Evolutionary conservation across 2,888 invertebrate genomes (phyloP).

Genomic region (Terebella lapidaria): DNA sequence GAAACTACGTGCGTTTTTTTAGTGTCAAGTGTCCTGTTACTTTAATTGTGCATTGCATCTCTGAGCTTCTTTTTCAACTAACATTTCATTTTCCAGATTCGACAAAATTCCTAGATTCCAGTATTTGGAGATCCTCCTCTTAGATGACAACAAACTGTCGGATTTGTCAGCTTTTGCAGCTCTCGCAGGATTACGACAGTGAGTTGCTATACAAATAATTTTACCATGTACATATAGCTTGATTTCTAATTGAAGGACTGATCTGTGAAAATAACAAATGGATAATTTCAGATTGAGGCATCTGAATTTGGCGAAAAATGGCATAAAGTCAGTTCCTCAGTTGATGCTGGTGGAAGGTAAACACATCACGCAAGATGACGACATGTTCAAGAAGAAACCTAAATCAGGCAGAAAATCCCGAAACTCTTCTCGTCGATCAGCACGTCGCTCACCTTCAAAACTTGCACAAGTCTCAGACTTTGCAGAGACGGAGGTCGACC

Average conservation of each 20-base stretch:
- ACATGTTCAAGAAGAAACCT: background rate
- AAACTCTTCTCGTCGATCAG: background rate
- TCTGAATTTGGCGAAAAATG: slow-evolving; percentile 47
- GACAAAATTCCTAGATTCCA: slow-evolving; percentile 29
- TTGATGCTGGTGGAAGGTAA: slow-evolving; percentile 42
- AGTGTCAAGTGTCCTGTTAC: too few relatives aligned
- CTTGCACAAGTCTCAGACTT: too few relatives aligned
- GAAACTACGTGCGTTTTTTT: background rate
- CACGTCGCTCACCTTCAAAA: too few relatives aligned
- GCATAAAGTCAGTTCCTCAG: slow-evolving; percentile 45
- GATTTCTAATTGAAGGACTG: background rate
- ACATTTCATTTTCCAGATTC: background rate
- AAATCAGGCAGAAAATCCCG: background rate
- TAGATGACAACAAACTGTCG: slow-evolving; percentile 48
- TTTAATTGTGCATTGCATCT: too few relatives aligned
- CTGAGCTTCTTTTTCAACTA: background rate
- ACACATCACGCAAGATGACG: slow-evolving; percentile 28
- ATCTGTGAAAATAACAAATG: background rate
- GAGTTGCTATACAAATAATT: background rate
- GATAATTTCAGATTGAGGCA: slow-evolving; percentile 38
- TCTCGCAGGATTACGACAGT: slow-evolving; percentile 36
- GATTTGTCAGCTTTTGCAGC: slow-evolving; percentile 46
- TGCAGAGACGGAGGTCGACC: too few relatives aligned
- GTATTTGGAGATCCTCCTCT: slow-evolving; percentile 43
- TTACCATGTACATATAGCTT: too few relatives aligned